These are phyloP conservation scores for Ectemnius continuus DNA, from an alignment of 2,888 invertebrate genomes.

Conservation along the genomic window DNA sequence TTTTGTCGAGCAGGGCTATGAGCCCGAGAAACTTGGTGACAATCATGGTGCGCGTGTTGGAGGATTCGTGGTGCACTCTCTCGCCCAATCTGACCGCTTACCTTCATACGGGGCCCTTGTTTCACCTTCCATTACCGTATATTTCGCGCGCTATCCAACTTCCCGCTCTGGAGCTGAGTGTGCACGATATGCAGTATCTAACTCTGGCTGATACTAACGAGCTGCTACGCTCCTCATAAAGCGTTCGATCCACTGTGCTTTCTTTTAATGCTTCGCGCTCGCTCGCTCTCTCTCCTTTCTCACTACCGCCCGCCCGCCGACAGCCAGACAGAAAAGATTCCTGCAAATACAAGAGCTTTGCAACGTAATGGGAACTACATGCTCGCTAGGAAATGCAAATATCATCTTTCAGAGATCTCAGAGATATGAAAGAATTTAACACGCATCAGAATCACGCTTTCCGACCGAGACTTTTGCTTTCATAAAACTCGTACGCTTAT, in stretches of 20 bases:
- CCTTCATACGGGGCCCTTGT: conserved; percentile 31
- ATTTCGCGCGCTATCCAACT: conserved; percentile 41
- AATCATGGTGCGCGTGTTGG: conserved; percentile 31
- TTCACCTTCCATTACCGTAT: conserved; percentile 40
- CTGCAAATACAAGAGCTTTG: too few species aligned
- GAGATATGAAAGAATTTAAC: too few species aligned
- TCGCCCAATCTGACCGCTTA: conserved; percentile 42
- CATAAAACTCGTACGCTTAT: too few species aligned
- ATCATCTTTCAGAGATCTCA: too few species aligned
- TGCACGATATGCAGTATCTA: conserved; percentile 26
- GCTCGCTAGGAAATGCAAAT: too few species aligned
- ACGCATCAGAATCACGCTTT: too few species aligned
- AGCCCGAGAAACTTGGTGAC: conserved; percentile 43
- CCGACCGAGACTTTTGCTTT: too few species aligned
- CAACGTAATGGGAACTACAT: too few species aligned
- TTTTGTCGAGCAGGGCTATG: conserved; percentile 11
- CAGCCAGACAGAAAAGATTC: too few species aligned
- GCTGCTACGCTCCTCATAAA: conserved; percentile 52
- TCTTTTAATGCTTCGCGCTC: conserved; percentile 32
- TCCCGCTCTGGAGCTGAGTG: conserved; percentile 26
- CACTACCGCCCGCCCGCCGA: too few species aligned
- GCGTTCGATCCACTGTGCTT: conserved; percentile 39
- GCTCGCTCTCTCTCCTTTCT: too few species aligned
- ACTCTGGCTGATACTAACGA: conserved; percentile 40
- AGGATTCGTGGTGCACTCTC: conserved; percentile 28